Base-by-base conservation (phyloP, 2,888 invertebrate species). In the Hermodice carunculata region DNA sequence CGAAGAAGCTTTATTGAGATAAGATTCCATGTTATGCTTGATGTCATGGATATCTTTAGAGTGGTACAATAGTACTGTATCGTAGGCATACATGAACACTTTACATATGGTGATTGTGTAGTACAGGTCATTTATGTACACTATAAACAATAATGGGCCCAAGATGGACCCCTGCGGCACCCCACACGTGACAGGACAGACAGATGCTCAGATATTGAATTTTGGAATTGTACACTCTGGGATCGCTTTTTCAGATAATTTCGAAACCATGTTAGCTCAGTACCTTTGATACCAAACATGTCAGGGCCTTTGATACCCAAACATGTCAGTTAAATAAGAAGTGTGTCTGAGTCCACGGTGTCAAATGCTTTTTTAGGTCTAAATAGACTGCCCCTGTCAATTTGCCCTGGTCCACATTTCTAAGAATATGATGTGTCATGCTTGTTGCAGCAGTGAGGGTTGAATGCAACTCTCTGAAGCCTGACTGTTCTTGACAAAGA, bases 321-420 rank as follows among this genome's bases (percentile, higher is more conserved):
- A 24, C 49, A 24, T 6, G 24, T 26, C 17, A 49, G 28, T 24
- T 49, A 28, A 24, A 24, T 28, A 3, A 49, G 28, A 17, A 49
- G 17, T 6, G 49, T 49, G 3, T 11, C 6, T 8, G 29, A 6
- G 26, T 49, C 49, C 6, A 49, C 49, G 4, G 49, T 22, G 17
- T 49, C 26, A 24, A 49, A 49, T 6, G 49, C 49, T 24, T 49
- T 49, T 24, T 49, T 49, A 6, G n/a, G n/a, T n/a, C n/a, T n/a
- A n/a, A n/a, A n/a, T n/a, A n/a, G n/a, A n/a, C n/a, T n/a, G n/a
- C n/a, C n/a, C n/a, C n/a, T n/a, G n/a, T n/a, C n/a, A n/a, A n/a
- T n/a, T n/a, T n/a, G n/a, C n/a, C n/a, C n/a, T n/a, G n/a, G n/a
- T n/a, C n/a, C n/a, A n/a, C n/a, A n/a, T n/a, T n/a, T n/a, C n/a